Evolutionary conservation across 92 coral and sea anemone genomes (phyloP).

Genomic region (Umimayanthus kanabou): DNA sequence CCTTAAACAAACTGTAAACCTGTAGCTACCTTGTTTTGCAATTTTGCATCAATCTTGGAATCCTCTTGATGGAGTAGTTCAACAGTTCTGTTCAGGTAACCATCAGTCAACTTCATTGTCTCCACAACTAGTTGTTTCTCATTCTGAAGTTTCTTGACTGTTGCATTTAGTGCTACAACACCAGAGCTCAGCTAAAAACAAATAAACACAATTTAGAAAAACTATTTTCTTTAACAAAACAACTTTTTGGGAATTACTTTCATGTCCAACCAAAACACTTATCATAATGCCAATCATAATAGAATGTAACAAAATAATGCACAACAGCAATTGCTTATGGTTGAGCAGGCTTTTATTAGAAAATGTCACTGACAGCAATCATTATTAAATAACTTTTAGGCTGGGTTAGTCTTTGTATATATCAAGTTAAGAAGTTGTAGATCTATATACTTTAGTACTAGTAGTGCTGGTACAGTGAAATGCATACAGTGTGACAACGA

Average conservation of each 20-base stretch:
- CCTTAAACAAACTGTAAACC: not conserved
- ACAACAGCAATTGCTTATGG: no score
- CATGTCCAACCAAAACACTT: not conserved
- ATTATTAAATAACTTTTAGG: no score
- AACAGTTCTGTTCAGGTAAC: constrained; percentile 30
- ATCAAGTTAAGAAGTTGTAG: no score
- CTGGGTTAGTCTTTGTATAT: no score
- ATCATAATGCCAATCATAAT: no score
- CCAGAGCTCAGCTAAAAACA: constrained; percentile 8
- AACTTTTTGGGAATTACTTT: not conserved
- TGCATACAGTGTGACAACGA: not conserved
- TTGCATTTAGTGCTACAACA: constrained; percentile 8
- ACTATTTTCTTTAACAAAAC: no score
- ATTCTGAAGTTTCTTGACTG: constrained; percentile 10
- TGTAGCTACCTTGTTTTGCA: constrained; percentile 3
- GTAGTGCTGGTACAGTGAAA: not conserved
- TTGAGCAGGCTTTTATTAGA: no score
- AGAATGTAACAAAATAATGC: no score
- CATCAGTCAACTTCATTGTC: constrained; percentile 1
- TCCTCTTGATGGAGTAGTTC: constrained; percentile 18
- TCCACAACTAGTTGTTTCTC: constrained; percentile 22
- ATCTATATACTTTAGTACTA: no score
- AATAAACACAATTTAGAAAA: not conserved
- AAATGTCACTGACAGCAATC: no score
- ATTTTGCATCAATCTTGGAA: not conserved